Evolutionary conservation across 1,140 invertebrate species (phyloP), one percentile per base, ranked within the genome.

Genomic region (Latrodectus geometricus): DNA sequence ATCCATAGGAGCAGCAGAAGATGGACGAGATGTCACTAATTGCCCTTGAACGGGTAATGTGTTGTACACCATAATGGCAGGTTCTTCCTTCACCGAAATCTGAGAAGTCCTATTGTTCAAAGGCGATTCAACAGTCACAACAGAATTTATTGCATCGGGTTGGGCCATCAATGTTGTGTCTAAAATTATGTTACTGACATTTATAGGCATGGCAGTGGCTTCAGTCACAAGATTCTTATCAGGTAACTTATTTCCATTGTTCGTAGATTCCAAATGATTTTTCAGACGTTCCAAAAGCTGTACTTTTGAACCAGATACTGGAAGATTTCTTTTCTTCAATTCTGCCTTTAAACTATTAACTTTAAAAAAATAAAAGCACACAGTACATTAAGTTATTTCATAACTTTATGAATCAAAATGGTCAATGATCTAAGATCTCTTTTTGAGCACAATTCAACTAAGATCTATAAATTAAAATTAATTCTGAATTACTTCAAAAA

Each of bases 281-380:
- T 96, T 96, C 66, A 99, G 91, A 66, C 98, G 93, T 90, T 99
- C 97, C 66, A 99, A 97, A 14, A 99, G 91, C 89, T 98, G 96
- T 3, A 97, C 97, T 91, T 99, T 99, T 0, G 97, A 94, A 0
- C 98, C 98, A 5, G 97, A 99, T 0, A 99, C 98, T 0, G 97
- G 96, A 73, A 99, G 91, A 91, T 96, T 98, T 50, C 97, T 93
- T 86, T 95, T 95, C 91, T 98, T 98, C 74, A 98, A 92, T 91
- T 99, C 97, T 50, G 95, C 95, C 91, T 98, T 98, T 81, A 99
- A 92, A 90, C 99, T 97, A 85, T 95, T 97, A 72, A 99, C 97
- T 87, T 23, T 12, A 1, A 56, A 9, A 15, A 8, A 74, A 74
- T 8, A 23, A 70, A 70, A 72, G n/a, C 20, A 70, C 14, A 35